Base-by-base conservation (phyloP, 2,888 invertebrate species). In the Hypercompe scribonia region DNA sequence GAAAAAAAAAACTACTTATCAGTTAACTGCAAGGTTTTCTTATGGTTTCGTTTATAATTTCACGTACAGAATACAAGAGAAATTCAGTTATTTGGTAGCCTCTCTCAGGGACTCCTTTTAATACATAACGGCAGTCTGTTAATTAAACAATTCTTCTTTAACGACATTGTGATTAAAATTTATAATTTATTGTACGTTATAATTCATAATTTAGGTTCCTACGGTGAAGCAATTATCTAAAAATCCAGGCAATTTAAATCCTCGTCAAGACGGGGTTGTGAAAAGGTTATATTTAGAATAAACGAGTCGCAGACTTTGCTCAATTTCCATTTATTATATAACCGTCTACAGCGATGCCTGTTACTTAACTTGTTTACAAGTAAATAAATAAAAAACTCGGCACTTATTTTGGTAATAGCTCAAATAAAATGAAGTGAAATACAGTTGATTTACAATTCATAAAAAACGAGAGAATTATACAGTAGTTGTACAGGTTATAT, bases 201-300 rank as follows among this genome's bases (percentile, higher is more conserved):
- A 54, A 54, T 54, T 54, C n/a, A n/a, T 34, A 50, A 54, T 71
- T 42, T 42, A 67, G 10, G 70, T 15, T 34, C 10, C 1, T 33
- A 64, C 21, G 28, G 50, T 24, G 13, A 42, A 33, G 66, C 46
- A 63, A 68, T 70, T 64, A 71, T 39, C n/a, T 50, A 50, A 71
- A 66, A 58, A 71, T 66, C 71, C 61, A 24, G 31, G 34, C 58
- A 66, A 66, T 71, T 66, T 58, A 58, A 10, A 71, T 61, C 58
- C 42, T 71, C 65, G 61, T 61, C 42, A 66, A 34, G 46, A 15
- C 33, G n/a, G 67, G 13, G 33, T 67, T 33, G 33, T 15, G 0
- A 24, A 24, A 28, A 36, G 33, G 33, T 21, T 67, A 50, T 67
- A 67, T 67, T 21, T 33, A 50, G 67, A 24, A 67, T 24, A 50